Base-by-base conservation (phyloP, 2,888 invertebrate species). In the Julus scanicus region DNA sequence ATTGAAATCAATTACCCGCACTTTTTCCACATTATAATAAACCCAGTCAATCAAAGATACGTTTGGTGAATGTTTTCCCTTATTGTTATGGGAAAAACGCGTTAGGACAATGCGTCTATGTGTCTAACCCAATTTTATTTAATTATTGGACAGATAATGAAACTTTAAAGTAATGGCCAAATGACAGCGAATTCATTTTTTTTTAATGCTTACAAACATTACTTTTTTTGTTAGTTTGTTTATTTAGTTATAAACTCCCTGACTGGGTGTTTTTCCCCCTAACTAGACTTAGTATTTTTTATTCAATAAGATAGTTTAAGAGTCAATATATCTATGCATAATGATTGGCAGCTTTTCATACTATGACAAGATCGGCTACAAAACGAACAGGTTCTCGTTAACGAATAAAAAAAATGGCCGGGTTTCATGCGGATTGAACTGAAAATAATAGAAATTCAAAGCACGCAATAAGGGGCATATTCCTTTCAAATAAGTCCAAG, bases 41-140 rank as follows among this genome's bases (percentile, higher is more conserved):
- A 71, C 11, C 29, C 29, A 71, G 71, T 71, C 71, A 71, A 71
- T 71, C 71, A 71, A 71, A 29, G 29, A 63, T 71, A 29, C 29
- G 71, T 71, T 71, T 71, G 29, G 20, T n/a, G 6, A 63, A n/a
- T 63, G 63, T 20, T 20, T 71, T 29, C 71, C 11, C 29, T 71
- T 11, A 71, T 71, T 71, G 71, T 71, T 29, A 71, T 9, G 71
- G 29, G 71, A 29, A 29, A 71, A 53, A 29, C 11, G 71, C n/a
- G 71, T 29, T 37, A 71, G 71, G 71, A 71, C 71, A 71, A 71
- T 71, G 29, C 29, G 71, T 29, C 71, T 71, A 71, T 20, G 71
- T 71, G 71, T 71, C 71, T 71, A 71, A 71, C 71, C 71, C 71
- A 71, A 71, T 71, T 71, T 71, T 71, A 71, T 71, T 71, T 71